These are phyloP conservation scores for Polia nebulosa DNA, from an alignment of 2,888 invertebrate genomes.

Conservation along the genomic window DNA sequence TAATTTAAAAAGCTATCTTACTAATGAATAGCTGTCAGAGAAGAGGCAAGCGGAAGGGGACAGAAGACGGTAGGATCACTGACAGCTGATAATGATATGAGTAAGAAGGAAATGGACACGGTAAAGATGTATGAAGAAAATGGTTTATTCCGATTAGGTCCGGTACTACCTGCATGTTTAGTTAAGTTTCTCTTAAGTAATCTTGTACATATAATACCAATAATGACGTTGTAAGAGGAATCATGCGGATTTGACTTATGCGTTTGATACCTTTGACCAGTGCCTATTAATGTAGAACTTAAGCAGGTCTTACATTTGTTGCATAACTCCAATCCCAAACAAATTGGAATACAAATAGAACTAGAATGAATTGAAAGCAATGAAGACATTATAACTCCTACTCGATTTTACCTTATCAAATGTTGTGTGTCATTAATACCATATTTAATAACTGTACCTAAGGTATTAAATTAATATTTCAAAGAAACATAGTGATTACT, in stretches of 20 bases:
- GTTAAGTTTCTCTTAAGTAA: not conserved
- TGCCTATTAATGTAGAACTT: not conserved
- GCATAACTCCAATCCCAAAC: not conserved
- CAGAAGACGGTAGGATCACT: slow-evolving; percentile 4
- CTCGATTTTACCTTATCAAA: slow-evolving; percentile 5
- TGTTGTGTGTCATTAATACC: slow-evolving; percentile 11
- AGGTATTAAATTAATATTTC: slow-evolving; percentile 1
- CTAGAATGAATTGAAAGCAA: not conserved
- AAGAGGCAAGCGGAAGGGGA: slow-evolving; percentile 5
- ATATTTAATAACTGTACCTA: not conserved
- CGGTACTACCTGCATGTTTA: not conserved
- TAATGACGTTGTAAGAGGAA: not conserved
- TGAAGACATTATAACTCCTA: not conserved
- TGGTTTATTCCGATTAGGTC: too few species aligned
- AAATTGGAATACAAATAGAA: not conserved
- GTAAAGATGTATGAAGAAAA: slow-evolving; percentile 6
- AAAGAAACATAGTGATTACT: not conserved
- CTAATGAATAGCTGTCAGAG: slow-evolving; percentile 4
- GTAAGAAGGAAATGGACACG: not conserved
- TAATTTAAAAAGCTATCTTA: slow-evolving; percentile 20
- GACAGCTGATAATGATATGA: not conserved
- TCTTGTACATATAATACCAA: not conserved
- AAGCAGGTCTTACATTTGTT: not conserved
- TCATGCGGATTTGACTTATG: not conserved
- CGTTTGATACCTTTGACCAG: not conserved